Percentiles rank a stretch among this genome's conserved stretches.
Evolutionary conservation across 2,888 invertebrate genomes (phyloP).

Genomic region (Caenorhabditis wallacei): DNA sequence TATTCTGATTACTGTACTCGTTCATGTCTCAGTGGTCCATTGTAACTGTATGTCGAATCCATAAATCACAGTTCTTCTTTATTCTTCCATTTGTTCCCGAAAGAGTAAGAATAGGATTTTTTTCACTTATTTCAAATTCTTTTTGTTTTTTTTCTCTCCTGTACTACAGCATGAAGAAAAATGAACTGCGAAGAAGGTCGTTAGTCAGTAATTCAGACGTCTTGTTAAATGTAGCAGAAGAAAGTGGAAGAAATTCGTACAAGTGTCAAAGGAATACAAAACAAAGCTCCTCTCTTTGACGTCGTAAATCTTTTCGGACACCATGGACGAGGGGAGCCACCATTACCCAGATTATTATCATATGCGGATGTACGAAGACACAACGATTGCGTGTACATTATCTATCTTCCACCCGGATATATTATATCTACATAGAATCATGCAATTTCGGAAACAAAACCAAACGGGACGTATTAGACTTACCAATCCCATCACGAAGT

Average conservation of each 20-base stretch:
- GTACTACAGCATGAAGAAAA: slow-evolving; percentile 17
- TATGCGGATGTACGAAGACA: slow-evolving; percentile 34
- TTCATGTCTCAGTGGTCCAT: no score
- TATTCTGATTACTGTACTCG: no score
- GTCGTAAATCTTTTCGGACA: slow-evolving; percentile 64
- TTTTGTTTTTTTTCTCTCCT: no score
- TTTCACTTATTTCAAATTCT: not conserved
- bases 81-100: no score
- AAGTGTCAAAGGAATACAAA: slow-evolving; percentile 53
- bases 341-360: slow-evolving; percentile 59
- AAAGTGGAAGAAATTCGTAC: slow-evolving; percentile 39
- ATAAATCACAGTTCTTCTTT: no score
- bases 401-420: slow-evolving; percentile 6
- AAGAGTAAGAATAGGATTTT: no score
- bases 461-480: slow-evolving; percentile 83
- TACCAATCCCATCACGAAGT: slow-evolving; percentile 95
- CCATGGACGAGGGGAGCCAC: slow-evolving; percentile 34
- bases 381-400: slow-evolving; percentile 61
- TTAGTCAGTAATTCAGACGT: slow-evolving; percentile 18
- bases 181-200: slow-evolving; percentile 22
- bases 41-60: no score
- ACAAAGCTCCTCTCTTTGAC: slow-evolving; percentile 15
- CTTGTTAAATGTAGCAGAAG: slow-evolving; percentile 46
- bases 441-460: not conserved
- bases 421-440: slow-evolving; percentile 21